Percentiles rank a stretch among this genome's conserved stretches.
Evolutionary conservation across 2,113 vertebrate species (phyloP).

Genomic region (Hippocampus barbouri): DNA sequence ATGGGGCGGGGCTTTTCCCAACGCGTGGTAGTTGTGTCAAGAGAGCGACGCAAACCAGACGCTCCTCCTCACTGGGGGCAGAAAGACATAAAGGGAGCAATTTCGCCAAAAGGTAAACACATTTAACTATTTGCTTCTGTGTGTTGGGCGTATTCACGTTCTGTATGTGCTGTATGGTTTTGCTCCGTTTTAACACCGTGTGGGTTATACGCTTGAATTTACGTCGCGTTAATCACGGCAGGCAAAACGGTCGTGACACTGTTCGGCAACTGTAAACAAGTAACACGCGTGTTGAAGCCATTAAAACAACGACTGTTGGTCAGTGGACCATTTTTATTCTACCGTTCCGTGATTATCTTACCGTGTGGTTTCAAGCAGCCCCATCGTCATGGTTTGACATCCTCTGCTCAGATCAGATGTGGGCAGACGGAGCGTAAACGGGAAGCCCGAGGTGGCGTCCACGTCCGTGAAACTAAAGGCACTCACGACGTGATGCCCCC

Average conservation of each 20-base stretch:
- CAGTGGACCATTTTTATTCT: neutral
- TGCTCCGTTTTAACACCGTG: neutral
- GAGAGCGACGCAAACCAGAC: slow-evolving; percentile 62
- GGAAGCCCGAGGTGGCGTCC: neutral
- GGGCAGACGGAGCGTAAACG: slow-evolving; percentile 3
- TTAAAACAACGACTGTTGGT: slow-evolving; percentile 11
- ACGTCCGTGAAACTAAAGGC: neutral
- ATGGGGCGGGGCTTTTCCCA: slow-evolving; percentile 39
- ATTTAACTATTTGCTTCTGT: neutral
- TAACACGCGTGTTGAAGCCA: neutral
- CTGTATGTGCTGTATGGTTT: neutral
- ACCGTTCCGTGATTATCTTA: slow-evolving; percentile 22
- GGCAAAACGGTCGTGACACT: neutral
- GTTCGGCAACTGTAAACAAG: neutral
- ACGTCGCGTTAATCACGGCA: slow-evolving; percentile 29
- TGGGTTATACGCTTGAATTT: slow-evolving; percentile 24
- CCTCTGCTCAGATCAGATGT: slow-evolving; percentile 9
- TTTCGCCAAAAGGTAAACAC: slow-evolving; percentile 48
- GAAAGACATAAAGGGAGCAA: slow-evolving; percentile 22
- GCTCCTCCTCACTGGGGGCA: slow-evolving; percentile 18
- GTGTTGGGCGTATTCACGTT: neutral
- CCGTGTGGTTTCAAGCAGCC: slow-evolving; percentile 31
- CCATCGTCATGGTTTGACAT: slow-evolving; percentile 31
- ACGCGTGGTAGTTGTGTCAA: slow-evolving; percentile 61
- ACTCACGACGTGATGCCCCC: neutral